Conservation (phyloP, 1,140 invertebrate genomes). For the Daktulosphaira vitifoliae region DNA sequence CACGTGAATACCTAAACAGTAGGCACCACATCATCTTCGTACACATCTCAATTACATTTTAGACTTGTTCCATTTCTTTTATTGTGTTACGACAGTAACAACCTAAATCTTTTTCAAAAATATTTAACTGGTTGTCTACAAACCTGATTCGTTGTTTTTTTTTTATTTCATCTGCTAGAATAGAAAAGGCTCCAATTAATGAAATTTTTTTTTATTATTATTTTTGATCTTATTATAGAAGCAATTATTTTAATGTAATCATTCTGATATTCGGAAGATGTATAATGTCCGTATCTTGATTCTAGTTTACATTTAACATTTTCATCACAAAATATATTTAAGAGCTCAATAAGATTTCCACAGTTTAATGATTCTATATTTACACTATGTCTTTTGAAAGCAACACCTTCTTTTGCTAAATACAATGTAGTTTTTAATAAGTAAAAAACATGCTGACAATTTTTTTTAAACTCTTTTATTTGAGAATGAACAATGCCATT, state of each 20-base stretch:
- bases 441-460: conserved; percentile 4
- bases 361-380: background rate
- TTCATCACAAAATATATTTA: conserved; percentile 1
- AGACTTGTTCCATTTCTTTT: too few relatives aligned
- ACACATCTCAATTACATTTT: too few relatives aligned
- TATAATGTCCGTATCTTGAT: background rate
- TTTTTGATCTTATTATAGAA: background rate
- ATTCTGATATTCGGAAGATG: conserved; percentile 12
- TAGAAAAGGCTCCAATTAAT: background rate
- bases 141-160: background rate
- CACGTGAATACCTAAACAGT: too few relatives aligned
- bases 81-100: too few relatives aligned
- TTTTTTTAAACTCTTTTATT: conserved; percentile 9
- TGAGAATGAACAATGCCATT: background rate
- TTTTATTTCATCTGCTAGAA: background rate
- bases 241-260: conserved; percentile 30
- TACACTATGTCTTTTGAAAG: background rate
- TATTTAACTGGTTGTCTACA: background rate
- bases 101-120: background rate
- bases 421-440: conserved; percentile 1
- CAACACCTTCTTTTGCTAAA: background rate
- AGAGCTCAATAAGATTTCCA: conserved; percentile 9
- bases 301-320: background rate
- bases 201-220: background rate
- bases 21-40: too few relatives aligned